Evolutionary conservation across 2,888 invertebrate species (phyloP).

Genomic region (Pogonocherus hispidulus): DNA sequence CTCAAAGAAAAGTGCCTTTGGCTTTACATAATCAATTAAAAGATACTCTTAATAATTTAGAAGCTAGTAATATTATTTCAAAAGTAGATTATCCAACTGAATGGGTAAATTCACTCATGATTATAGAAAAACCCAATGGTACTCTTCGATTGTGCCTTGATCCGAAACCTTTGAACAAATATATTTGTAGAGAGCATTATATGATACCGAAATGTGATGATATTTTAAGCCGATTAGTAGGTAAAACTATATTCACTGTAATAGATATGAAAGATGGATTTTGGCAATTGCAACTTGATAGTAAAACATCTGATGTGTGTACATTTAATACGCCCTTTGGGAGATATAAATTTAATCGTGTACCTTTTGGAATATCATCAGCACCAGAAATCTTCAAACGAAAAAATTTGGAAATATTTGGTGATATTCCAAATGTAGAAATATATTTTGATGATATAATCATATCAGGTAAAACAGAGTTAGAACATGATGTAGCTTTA

Average conservation of each 20-base stretch:
- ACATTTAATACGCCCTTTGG: constrained; percentile 33
- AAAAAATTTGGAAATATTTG: constrained; percentile 44
- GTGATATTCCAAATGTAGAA: constrained; percentile 48
- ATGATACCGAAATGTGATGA: constrained; percentile 17
- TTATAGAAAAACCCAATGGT: constrained; percentile 29
- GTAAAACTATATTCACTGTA: constrained; percentile 6
- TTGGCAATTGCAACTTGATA: constrained; percentile 5
- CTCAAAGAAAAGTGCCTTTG: constrained; percentile 24
- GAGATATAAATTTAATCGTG: constrained; percentile 47
- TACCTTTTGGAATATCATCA: constrained; percentile 52
- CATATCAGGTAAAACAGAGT: constrained; percentile 39
- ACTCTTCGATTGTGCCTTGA: constrained; percentile 23
- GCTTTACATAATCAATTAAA: constrained; percentile 23
- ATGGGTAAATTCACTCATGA: constrained; percentile 30
- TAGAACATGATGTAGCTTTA: constrained; percentile 43
- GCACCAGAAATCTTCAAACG: constrained; percentile 52
- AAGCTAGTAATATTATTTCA: constrained; percentile 20
- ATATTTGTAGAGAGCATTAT: constrained; percentile 27
- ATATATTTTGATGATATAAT: constrained; percentile 55
- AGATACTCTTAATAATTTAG: constrained; percentile 17
- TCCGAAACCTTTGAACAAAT: constrained; percentile 33
- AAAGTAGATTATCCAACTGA: constrained; percentile 26
- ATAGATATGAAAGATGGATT: constrained; percentile 16
- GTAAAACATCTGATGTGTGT: constrained; percentile 1
- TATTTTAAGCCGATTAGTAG: background rate